These are phyloP conservation scores for Nomada fabriciana DNA, from an alignment of 2,888 invertebrate species.

Conservation along the genomic window DNA sequence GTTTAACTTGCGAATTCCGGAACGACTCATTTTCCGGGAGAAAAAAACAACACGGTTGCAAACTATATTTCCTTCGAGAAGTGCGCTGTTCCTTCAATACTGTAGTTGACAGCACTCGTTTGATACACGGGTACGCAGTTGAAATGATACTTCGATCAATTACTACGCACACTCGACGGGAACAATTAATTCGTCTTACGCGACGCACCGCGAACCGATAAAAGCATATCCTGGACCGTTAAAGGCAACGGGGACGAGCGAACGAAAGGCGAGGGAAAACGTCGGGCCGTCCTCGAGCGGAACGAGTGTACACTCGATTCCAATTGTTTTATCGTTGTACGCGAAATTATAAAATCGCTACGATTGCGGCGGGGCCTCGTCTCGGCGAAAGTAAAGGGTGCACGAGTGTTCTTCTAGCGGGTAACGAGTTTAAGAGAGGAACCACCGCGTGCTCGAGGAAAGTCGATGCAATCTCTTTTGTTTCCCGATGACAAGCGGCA, in stretches of 20 bases:
- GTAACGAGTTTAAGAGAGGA: slow-evolving; percentile 53
- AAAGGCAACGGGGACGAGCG: background rate
- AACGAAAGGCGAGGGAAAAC: slow-evolving; percentile 25
- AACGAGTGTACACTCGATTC: slow-evolving; percentile 49
- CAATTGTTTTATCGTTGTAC: slow-evolving; percentile 45
- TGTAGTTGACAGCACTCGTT: no score
- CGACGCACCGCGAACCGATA: slow-evolving; percentile 43
- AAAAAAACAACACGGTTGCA: background rate
- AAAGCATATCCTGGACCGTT: slow-evolving; percentile 21
- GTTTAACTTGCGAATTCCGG: background rate
- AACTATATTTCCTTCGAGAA: no score
- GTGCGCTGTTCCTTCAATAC: no score
- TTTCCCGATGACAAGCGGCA: slow-evolving; percentile 56
- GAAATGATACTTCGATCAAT: slow-evolving; percentile 19
- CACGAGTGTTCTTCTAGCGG: slow-evolving; percentile 38
- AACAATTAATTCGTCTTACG: slow-evolving; percentile 54
- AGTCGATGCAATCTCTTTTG: slow-evolving; percentile 67
- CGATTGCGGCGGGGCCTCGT: slow-evolving; percentile 27
- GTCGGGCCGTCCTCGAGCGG: slow-evolving; percentile 23
- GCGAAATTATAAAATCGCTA: slow-evolving; percentile 56
- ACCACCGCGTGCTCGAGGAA: slow-evolving; percentile 48
- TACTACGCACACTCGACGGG: slow-evolving; percentile 35
- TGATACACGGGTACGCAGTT: background rate
- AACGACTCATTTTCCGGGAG: background rate
- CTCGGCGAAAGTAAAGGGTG: slow-evolving; percentile 38